phyloP scores from a whole-genome alignment of 2,888 invertebrate species.

The Netelia melanura region DNA sequence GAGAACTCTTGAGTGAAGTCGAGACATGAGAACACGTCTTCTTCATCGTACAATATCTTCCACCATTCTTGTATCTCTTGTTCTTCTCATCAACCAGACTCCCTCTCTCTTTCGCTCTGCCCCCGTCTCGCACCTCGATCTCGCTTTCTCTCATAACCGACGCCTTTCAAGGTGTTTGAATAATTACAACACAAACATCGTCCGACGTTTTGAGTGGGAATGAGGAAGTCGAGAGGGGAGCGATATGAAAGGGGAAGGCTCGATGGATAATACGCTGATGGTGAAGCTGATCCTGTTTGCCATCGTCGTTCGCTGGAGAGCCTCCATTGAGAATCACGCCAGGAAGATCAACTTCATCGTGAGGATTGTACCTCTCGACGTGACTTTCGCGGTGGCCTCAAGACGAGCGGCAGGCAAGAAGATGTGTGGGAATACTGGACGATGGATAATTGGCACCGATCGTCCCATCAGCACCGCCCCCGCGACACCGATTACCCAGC shows the following conservation, averaged over 20 bases:
- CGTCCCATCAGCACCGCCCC: conserved; percentile 70
- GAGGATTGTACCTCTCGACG: not conserved
- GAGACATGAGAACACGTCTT: conserved; percentile 51
- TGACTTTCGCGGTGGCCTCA: conserved; percentile 41
- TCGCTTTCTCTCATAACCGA: conserved; percentile 38
- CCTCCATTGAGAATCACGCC: not conserved
- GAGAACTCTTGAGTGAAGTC: conserved; percentile 41
- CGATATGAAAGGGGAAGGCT: not conserved
- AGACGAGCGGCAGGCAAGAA: conserved; percentile 41
- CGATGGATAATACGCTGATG: not conserved
- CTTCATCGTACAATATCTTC: conserved; percentile 54
- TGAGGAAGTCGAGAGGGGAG: conserved; percentile 26
- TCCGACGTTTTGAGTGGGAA: conserved; percentile 56
- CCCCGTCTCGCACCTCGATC: conserved; percentile 6
- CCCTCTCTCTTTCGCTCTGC: conserved; percentile 18
- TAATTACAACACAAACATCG: conserved; percentile 68
- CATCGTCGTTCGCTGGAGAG: conserved; percentile 2
- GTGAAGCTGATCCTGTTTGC: conserved; percentile 45
- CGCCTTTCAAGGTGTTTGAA: conserved; percentile 60
- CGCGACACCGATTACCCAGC: conserved; percentile 65
- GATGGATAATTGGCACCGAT: conserved; percentile 71
- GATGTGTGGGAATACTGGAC: conserved; percentile 67
- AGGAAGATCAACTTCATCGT: conserved; percentile 26
- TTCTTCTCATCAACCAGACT: conserved; percentile 60
- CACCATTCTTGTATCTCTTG: conserved; percentile 35